Evolutionary conservation across 2,888 invertebrate genomes (phyloP).

Genomic region (Iphiclides podalirius): DNA sequence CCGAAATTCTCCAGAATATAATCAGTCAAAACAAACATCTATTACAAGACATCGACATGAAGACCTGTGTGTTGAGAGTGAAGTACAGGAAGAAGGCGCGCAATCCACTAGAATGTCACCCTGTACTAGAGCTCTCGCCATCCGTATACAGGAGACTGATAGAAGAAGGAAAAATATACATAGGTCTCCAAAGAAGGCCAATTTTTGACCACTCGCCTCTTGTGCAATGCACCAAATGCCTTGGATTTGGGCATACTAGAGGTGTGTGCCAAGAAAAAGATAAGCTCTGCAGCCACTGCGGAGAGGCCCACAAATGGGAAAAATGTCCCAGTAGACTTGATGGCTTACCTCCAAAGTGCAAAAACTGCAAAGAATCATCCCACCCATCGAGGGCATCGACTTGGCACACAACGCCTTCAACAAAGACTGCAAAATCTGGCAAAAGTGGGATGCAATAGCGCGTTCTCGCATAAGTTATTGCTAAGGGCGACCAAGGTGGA

Average conservation of each 20-base stretch:
- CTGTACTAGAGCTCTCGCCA: slow-evolving; percentile 29
- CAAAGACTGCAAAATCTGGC: slow-evolving; percentile 34
- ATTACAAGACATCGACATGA: slow-evolving; percentile 3
- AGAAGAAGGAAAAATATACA: slow-evolving; percentile 20
- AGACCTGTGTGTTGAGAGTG: slow-evolving; percentile 14
- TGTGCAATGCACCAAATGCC: slow-evolving; percentile 31
- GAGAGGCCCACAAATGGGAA: slow-evolving; percentile 6
- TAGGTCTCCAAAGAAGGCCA: slow-evolving; percentile 26
- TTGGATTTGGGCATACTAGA: slow-evolving; percentile 34
- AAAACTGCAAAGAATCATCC: slow-evolving; percentile 22
- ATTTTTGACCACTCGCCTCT: slow-evolving; percentile 29
- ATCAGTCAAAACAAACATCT: slow-evolving; percentile 23
- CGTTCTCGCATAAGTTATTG: too few relatives aligned
- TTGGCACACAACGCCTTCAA: slow-evolving; percentile 25
- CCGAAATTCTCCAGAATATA: slow-evolving; percentile 17
- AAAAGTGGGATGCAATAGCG: slow-evolving; percentile 19
- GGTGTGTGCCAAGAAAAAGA: slow-evolving; percentile 26
- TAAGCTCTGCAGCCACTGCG: slow-evolving; percentile 32
- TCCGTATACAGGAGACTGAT: slow-evolving; percentile 20
- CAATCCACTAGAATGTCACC: slow-evolving; percentile 29
- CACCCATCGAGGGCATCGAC: too few relatives aligned
- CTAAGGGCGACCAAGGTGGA: slow-evolving; percentile 26
- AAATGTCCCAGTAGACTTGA: not conserved
- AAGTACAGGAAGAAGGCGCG: slow-evolving; percentile 29
- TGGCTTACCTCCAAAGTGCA: slow-evolving; percentile 10